phyloP scores from a whole-genome alignment of 2,113 vertebrate genomes.

The Phoenicopterus ruber region DNA sequence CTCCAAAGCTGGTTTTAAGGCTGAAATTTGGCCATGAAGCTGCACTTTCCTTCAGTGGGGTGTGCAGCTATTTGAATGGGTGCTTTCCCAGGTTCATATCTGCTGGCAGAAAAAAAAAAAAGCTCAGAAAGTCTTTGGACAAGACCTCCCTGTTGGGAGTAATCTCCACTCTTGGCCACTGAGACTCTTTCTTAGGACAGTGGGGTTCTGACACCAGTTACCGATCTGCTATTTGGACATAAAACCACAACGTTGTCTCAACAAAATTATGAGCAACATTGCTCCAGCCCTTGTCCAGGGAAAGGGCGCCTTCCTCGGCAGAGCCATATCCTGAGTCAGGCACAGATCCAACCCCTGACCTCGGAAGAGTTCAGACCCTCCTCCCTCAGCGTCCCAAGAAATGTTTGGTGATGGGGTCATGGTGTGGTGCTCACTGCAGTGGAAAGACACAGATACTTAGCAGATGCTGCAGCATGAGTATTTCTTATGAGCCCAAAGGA shows the following conservation, averaged over 20 bases:
- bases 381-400: not conserved
- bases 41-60: not conserved
- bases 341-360: not conserved
- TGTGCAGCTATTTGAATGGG: not conserved
- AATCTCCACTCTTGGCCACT: not conserved
- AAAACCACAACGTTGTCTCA: not conserved
- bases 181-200: not conserved
- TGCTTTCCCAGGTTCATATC: not conserved
- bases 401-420: not conserved
- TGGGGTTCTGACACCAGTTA: not conserved
- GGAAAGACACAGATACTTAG: not conserved
- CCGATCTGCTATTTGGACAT: not conserved
- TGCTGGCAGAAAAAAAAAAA: not conserved
- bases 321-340: not conserved
- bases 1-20: not conserved
- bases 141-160: not conserved
- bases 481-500: not conserved
- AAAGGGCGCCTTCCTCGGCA: not conserved
- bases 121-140: not conserved
- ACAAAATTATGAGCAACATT: not conserved
- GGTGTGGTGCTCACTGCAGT: conserved; percentile 24
- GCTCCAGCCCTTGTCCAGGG: not conserved
- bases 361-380: not conserved
- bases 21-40: not conserved
- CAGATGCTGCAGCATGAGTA: not conserved